Evolutionary conservation across 2,797 vertebrate genomes (phyloP).

Genomic region (Alauda arvensis): DNA sequence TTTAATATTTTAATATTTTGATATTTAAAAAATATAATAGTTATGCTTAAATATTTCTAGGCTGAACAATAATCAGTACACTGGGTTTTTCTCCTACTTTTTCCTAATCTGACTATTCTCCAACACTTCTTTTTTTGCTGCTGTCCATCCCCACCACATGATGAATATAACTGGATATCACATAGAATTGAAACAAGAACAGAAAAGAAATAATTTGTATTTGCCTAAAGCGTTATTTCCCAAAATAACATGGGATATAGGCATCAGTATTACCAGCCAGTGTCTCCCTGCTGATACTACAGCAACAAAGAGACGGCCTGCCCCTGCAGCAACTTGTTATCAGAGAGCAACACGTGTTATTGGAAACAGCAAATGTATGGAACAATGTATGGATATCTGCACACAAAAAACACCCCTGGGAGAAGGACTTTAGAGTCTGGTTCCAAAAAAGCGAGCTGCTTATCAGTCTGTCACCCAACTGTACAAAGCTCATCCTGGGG

Average conservation of each 20-base stretch:
- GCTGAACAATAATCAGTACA: neutral
- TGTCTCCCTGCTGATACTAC: neutral
- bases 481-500: constrained; percentile 29
- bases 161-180: neutral
- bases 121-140: neutral
- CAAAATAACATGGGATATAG: neutral
- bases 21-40: no score
- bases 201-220: neutral
- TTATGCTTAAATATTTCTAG: neutral
- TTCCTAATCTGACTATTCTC: neutral
- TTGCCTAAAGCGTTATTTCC: neutral
- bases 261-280: neutral
- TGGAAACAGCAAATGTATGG: neutral
- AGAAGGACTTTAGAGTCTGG: neutral
- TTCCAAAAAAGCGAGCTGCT: neutral
- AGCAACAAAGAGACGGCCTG: neutral
- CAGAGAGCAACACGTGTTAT: constrained; percentile 5
- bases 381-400: constrained; percentile 27
- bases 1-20: no score
- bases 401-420: neutral
- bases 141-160: neutral
- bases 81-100: neutral
- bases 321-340: neutral
- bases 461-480: constrained; percentile 9
- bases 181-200: neutral